These are phyloP conservation scores for Limonius californicus DNA, from an alignment of 1,140 invertebrate species.

Conservation along the genomic window DNA sequence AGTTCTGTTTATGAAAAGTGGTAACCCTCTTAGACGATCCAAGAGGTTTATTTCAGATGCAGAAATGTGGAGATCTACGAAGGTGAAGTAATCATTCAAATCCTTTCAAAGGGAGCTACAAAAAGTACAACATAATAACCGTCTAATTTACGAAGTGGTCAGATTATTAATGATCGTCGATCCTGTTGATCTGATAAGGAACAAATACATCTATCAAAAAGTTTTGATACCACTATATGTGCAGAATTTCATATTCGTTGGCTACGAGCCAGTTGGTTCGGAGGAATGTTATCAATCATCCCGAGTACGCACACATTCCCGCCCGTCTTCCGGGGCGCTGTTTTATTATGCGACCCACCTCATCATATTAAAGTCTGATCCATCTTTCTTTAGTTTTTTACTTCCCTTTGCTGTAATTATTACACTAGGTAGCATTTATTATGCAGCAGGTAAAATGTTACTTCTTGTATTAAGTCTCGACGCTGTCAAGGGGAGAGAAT, in stretches of 20 bases:
- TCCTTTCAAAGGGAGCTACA: too few species aligned
- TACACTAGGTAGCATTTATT: slow-evolving; percentile 5
- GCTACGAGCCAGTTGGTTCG: slow-evolving; percentile 25
- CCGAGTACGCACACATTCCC: slow-evolving; percentile 19
- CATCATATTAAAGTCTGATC: slow-evolving; percentile 39
- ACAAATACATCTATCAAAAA: slow-evolving; percentile 15
- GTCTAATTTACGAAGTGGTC: slow-evolving; percentile 7
- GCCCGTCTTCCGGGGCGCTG: slow-evolving; percentile 24
- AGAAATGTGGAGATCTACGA: too few species aligned
- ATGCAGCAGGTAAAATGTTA: background rate
- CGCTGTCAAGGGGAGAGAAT: background rate
- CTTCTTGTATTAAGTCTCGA: too few species aligned
- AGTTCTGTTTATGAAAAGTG: too few species aligned
- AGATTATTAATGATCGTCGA: slow-evolving; percentile 4
- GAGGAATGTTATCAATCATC: slow-evolving; percentile 34
- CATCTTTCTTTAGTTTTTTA: slow-evolving; percentile 26
- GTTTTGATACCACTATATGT: slow-evolving; percentile 13
- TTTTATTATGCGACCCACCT: slow-evolving; percentile 35
- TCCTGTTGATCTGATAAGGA: slow-evolving; percentile 11
- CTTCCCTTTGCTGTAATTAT: background rate
- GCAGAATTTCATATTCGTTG: slow-evolving; percentile 21
- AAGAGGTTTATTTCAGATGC: too few species aligned
- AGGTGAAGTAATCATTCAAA: too few species aligned
- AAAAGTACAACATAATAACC: background rate
- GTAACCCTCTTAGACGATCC: too few species aligned